phyloP scores from a whole-genome alignment of 2,888 invertebrate species.

The Fragum sueziense region DNA sequence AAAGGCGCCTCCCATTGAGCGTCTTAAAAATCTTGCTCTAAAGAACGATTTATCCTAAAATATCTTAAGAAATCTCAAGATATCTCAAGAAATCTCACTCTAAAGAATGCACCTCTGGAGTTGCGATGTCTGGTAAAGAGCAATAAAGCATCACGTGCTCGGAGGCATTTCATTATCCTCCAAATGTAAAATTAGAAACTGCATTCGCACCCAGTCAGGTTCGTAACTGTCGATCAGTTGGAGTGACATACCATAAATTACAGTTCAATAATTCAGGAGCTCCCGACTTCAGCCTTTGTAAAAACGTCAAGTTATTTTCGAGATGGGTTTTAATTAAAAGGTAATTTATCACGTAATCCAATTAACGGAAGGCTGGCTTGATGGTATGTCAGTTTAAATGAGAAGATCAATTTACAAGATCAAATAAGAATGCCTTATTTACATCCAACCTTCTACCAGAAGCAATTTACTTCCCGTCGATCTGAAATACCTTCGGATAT shows the following conservation, averaged over 20 bases:
- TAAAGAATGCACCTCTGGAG: too few species aligned
- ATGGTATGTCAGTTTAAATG: constrained; percentile 11
- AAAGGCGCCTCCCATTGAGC: too few species aligned
- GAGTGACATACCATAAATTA: constrained; percentile 25
- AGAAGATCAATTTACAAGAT: constrained; percentile 8
- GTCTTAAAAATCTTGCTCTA: too few species aligned
- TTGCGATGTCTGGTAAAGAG: too few species aligned
- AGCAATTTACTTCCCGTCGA: neutral
- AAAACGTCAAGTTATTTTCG: neutral
- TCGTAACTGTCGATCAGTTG: constrained; percentile 25
- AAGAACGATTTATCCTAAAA: too few species aligned
- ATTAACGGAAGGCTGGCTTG: constrained; percentile 3
- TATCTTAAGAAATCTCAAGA: too few species aligned
- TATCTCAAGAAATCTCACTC: too few species aligned
- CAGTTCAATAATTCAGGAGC: constrained; percentile 37
- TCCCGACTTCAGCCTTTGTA: neutral
- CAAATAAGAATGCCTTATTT: neutral
- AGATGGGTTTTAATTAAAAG: constrained; percentile 18
- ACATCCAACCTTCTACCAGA: neutral
- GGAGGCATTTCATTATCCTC: too few species aligned
- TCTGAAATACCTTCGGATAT: neutral
- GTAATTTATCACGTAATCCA: constrained; percentile 14
- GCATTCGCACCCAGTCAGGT: neutral
- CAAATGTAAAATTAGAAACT: neutral
- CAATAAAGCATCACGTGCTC: too few species aligned